Evolutionary conservation across 2,113 vertebrate species (phyloP), one percentile per base, ranked within the genome.

Genomic region (Oenanthe oenanthe): DNA sequence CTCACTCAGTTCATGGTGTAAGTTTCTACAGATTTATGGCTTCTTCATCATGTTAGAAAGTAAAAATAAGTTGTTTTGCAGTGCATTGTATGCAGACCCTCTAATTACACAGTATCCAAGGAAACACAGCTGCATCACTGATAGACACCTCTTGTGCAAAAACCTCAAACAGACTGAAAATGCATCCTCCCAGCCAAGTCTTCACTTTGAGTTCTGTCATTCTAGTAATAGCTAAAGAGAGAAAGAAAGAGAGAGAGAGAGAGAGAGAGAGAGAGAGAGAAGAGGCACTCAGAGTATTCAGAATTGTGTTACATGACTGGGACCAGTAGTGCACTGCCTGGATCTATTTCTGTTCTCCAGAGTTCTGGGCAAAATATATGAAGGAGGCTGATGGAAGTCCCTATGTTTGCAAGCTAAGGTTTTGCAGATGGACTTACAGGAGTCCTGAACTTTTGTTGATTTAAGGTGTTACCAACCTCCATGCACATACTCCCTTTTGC

Each of bases 151-250:
- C 36, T 57, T 65, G 19, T 45, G 26, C 79, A 73, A 85, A 74
- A 71, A 25, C 24, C 43, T 61, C 0, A 0, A 65, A 29, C 48
- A 66, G n/a, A 45, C 31, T 61, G 36, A 90, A 79, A 85, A 83
- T 0, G 0, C 4, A 20, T 42, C 36, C 61, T 88, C 53, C 7
- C 31, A 56, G 48, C 19, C 45, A 72, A 72, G 29, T 8, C 17
- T 50, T 75, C 9, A 17, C 76, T 82, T 92, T 56, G 34, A 79
- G 60, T 31, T 60, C 18, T 89, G 45, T 48, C 63, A n/a, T 58
- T 83, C 12, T 54, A 72, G 31, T 83, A 72, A 48, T 0, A 61
- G 29, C 19, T 28, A 47, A 54, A 77, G 20, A n/a, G 10, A 36
- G 11, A 54, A n/a, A 54, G 28, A 34, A 5, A 28, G 24, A 43